Conservation (phyloP, 2,797 vertebrate genomes). For the Propithecus deckenii region DNA sequence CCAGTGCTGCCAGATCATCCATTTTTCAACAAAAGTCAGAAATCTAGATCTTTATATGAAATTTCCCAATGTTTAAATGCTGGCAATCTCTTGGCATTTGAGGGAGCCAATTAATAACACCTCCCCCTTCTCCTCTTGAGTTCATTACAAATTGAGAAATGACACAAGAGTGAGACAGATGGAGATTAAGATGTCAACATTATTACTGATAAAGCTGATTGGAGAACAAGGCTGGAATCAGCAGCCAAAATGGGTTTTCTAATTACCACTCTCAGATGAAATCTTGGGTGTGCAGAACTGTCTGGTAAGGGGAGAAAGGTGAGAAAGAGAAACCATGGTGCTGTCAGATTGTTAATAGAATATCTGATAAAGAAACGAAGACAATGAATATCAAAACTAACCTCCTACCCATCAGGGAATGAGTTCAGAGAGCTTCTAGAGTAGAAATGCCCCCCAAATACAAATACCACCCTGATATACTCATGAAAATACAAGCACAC, state of each 20-base stretch:
- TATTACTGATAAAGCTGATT: conserved; percentile 39
- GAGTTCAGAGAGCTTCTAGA: not conserved
- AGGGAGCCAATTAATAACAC: conserved; percentile 26
- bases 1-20: not conserved
- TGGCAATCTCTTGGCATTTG: conserved; percentile 21
- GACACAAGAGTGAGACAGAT: conserved; percentile 49
- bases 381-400: not conserved
- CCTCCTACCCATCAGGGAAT: not conserved
- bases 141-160: conserved; percentile 50
- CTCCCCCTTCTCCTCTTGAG: not conserved
- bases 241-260: conserved; percentile 49
- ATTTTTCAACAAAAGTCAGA: conserved; percentile 1
- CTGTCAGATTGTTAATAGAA: not conserved
- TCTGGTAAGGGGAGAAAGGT: not conserved
- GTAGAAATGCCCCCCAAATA: not conserved
- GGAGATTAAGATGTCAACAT: conserved; percentile 59
- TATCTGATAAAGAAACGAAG: not conserved
- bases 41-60: not conserved
- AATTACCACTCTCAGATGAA: conserved; percentile 53
- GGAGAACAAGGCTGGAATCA: conserved; percentile 26
- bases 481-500: not conserved
- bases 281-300: not conserved
- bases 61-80: conserved; percentile 23
- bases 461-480: not conserved
- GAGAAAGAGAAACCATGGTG: not conserved